Evolutionary conservation across 2,797 vertebrate genomes (phyloP).

Genomic region (Poeciliopsis paucimaculata): DNA sequence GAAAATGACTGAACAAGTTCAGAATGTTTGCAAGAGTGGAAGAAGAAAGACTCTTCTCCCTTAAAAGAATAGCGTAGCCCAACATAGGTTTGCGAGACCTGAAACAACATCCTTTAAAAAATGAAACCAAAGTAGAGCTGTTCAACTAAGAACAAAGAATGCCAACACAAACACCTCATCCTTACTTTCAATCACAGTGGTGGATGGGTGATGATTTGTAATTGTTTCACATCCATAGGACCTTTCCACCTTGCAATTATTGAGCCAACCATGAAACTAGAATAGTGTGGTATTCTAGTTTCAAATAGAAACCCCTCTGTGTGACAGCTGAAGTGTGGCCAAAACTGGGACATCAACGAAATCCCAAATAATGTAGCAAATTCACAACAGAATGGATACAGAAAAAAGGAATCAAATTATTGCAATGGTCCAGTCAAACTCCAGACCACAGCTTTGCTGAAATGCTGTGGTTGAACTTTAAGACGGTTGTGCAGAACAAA

Average conservation of each 20-base stretch:
- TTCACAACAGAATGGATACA: not conserved
- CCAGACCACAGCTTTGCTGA: not conserved
- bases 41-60: not conserved
- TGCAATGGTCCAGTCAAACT: not conserved
- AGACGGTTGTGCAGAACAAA: not conserved
- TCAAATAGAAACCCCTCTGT: not conserved
- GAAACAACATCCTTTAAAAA: not conserved
- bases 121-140: not conserved
- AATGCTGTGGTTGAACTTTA: not conserved
- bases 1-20: not conserved
- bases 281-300: not conserved
- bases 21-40: not conserved
- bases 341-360: not conserved
- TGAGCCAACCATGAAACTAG: not conserved
- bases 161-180: not conserved
- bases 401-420: not conserved
- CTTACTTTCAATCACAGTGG: not conserved
- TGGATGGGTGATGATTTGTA: not conserved
- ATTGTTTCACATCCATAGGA: not conserved
- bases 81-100: not conserved
- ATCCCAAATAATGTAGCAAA: not conserved
- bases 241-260: not conserved
- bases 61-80: not conserved
- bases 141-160: not conserved
- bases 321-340: not conserved